Evolutionary conservation across 2,113 vertebrate species (phyloP).

Genomic region (Arothron firmamentum): DNA sequence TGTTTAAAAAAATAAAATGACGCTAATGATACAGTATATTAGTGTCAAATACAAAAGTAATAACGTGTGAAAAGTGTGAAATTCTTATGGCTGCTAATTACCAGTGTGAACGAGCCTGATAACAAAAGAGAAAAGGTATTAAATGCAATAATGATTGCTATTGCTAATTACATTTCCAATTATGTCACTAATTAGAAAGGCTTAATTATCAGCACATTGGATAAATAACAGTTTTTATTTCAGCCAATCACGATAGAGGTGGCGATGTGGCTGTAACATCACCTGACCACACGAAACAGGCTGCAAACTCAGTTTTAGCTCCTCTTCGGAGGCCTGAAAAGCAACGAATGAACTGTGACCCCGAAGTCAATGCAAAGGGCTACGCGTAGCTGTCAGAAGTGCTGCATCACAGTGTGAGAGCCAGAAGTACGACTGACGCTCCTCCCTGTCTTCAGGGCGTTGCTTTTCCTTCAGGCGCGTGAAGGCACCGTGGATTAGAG

Average conservation of each 20-base stretch:
- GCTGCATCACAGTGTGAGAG: slow-evolving; percentile 13
- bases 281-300: slow-evolving; percentile 30
- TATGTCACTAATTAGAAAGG: slow-evolving; percentile 78
- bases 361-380: background rate
- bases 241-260: slow-evolving; percentile 39
- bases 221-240: slow-evolving; percentile 64
- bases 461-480: slow-evolving; percentile 45
- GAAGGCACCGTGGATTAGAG: slow-evolving; percentile 61
- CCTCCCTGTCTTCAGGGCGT: slow-evolving; percentile 34
- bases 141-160: slow-evolving; percentile 77
- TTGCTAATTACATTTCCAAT: slow-evolving; percentile 80
- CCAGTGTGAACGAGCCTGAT: slow-evolving; percentile 66
- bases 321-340: too few species aligned
- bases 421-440: background rate
- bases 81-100: slow-evolving; percentile 70
- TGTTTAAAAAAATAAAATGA: slow-evolving; percentile 35
- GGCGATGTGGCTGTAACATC: slow-evolving; percentile 32
- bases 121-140: slow-evolving; percentile 76
- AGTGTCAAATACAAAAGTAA: slow-evolving; percentile 34
- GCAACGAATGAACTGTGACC: too few species aligned
- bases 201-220: slow-evolving; percentile 71
- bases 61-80: slow-evolving; percentile 63
- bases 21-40: slow-evolving; percentile 23
- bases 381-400: slow-evolving; percentile 18
- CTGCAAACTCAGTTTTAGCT: background rate